Base-by-base conservation (phyloP, 2,113 vertebrate genomes). In the Picathartes gymnocephalus region DNA sequence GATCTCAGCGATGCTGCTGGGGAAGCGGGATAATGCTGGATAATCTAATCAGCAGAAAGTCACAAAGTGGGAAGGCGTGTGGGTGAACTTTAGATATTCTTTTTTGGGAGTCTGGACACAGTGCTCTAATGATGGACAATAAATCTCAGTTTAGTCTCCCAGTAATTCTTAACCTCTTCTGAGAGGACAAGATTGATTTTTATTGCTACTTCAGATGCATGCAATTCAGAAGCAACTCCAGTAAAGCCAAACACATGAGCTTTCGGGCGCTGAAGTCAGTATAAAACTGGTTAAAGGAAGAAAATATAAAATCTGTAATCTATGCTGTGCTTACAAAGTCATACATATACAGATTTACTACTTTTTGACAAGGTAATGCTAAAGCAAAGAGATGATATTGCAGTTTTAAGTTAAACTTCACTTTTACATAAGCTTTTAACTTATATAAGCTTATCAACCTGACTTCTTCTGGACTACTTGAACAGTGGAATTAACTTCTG, bases 331-430 rank as follows among this genome's bases (percentile, higher is more conserved):
- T 66, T 86, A 60, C 25, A 62, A 76, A 68, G 28, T 76, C 64
- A 86, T 71, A 72, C 54, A 40, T 70, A 51, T 44, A 48, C 13
- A 88, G 74, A 88, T 88, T 92, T 92, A 76, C 65, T 71, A 57
- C 57, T 88, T 92, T 95, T 87, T 96, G 93, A 86, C 76, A 77
- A 95, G 86, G 65, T 74, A 68, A 78, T 73, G 31, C 17, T 86
- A 96, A 93, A 86, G 84, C 79, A 91, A 81, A 91, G 65, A 84
- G 61, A 90, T 95, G 77, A 93, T 93, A 92, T 77, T 91, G 94
- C 81, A 94, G 23, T 88, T 97, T 96, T 77, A 93, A 92, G 79
- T 72, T 74, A 93, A 95, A 92, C 54, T 94, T 96, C 39, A 47
- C 25, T 93, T 93, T 95, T 94, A 56, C 47, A 78, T 93, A 86